Evolutionary conservation across 1,140 invertebrate species (phyloP), one percentile per base, ranked within the genome.

Genomic region (Cydia fagiglandana): DNA sequence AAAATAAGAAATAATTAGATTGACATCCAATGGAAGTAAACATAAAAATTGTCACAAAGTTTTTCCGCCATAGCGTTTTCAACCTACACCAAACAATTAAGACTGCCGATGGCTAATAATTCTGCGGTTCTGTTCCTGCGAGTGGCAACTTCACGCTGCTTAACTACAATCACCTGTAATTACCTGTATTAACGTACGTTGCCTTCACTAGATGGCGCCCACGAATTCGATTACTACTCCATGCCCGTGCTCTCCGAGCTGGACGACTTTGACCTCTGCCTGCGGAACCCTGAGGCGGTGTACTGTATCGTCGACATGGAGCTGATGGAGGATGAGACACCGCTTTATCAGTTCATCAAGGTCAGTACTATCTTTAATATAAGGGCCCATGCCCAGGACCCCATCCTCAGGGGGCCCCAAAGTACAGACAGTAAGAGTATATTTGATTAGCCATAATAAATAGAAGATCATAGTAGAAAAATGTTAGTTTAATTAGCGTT

Each of bases 261-360:
- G 83, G 91, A 92, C 30, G 91, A 92, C 79, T 92, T 87, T 80
- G 91, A 92, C 77, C 61, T 88, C 1, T 91, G 89, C 70, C 73
- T 92, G 5, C 84, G 80, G 73, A 83, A 88, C 75, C 87, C 89
- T 61, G 82, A 89, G 20, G 84, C 89, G 0, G 85, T 92, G 75
- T 92, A 92, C 75, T 92, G 91, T 61, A 91, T 92, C 17, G 88
- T 87, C 73, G 91, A 92, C 75, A 79, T 92, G 76, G 88, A 86
- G 53, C 79, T 92, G 4, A 73, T 90, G 75, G 89, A 91, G 80
- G 91, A 92, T 77, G 86, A 91, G 6, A 90, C 89, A 0, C 88
- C 89, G 2, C 45, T 92, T n/a, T 92, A 90, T 53, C 85, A 88
- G 73, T 92, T 86, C 79, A 92, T 92, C 38, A 91, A 91, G 84